A percentile compares a stretch with the other conserved stretches of the same genome.
Evolutionary conservation across 2,888 invertebrate species (phyloP).

Genomic region (Carpatolechia fugitivella): DNA sequence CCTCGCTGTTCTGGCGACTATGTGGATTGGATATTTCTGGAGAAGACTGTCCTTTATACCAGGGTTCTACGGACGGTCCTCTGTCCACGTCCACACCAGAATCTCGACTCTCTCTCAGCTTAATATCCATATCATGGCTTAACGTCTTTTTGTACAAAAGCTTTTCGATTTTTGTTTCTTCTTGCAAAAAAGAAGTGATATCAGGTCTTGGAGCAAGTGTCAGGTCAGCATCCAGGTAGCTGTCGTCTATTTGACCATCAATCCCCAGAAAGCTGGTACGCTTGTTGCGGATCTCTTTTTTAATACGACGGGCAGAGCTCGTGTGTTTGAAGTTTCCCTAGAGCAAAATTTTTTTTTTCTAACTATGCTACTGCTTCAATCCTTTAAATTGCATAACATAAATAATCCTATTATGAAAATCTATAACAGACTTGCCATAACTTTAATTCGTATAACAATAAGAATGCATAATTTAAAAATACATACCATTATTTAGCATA

Average conservation of each 20-base stretch:
- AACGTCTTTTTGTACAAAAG: conserved; percentile 86
- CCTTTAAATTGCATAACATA: too few species aligned
- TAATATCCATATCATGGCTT: conserved; percentile 84
- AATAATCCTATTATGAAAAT: too few species aligned
- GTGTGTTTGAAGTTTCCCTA: conserved; percentile 84
- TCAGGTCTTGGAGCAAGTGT: conserved; percentile 87
- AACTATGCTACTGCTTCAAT: too few species aligned
- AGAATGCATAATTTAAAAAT: too few species aligned
- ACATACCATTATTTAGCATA: too few species aligned
- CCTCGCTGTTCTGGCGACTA: conserved; percentile 89
- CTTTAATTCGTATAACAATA: too few species aligned
- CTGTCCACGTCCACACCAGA: conserved; percentile 87
- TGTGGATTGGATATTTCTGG: conserved; percentile 81
- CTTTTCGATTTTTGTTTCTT: conserved; percentile 87
- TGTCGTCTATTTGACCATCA: conserved; percentile 84
- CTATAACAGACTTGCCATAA: too few species aligned
- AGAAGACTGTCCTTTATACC: conserved; percentile 76
- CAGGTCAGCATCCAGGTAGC: conserved; percentile 83
- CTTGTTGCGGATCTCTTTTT: conserved; percentile 90
- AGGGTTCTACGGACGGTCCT: conserved; percentile 78
- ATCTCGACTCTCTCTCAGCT: conserved; percentile 84
- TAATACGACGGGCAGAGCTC: conserved; percentile 91
- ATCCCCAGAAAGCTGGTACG: conserved; percentile 92
- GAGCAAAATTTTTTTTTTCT: conserved; percentile 16
- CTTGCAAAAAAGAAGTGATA: conserved; percentile 88